A percentile compares a stretch with the other conserved stretches of the same genome.
Evolutionary conservation across 2,113 vertebrate genomes (phyloP).

Genomic region (Silurus asotus): DNA sequence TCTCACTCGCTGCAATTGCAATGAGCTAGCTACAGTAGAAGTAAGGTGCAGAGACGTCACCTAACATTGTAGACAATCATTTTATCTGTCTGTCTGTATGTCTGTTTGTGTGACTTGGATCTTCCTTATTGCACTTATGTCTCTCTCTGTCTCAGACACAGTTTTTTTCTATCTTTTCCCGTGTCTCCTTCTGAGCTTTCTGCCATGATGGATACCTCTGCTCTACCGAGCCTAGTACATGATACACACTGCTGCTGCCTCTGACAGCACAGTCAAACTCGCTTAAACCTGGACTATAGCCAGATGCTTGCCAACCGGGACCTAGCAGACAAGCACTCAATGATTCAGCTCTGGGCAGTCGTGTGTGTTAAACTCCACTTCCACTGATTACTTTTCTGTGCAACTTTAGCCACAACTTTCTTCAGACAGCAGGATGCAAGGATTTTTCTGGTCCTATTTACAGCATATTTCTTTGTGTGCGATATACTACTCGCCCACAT

Average conservation of each 20-base stretch:
- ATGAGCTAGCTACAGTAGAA: conserved; percentile 26
- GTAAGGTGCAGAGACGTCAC: conserved; percentile 4
- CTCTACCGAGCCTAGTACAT: conserved; percentile 29
- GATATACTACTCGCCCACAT: conserved; percentile 9
- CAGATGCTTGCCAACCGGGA: conserved; percentile 5
- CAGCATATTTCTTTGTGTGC: background rate
- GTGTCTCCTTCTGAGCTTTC: conserved; percentile 2
- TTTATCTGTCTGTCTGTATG: background rate
- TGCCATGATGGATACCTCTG: conserved; percentile 35
- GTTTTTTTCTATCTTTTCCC: background rate
- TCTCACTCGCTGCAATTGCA: background rate
- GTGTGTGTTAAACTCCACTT: background rate
- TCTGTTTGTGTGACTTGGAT: background rate
- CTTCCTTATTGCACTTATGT: background rate
- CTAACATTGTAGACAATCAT: background rate
- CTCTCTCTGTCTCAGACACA: background rate
- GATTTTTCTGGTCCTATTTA: background rate
- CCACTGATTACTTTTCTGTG: conserved; percentile 11
- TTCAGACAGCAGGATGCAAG: background rate
- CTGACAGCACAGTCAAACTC: conserved; percentile 45
- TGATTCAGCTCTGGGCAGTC: background rate
- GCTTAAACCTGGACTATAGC: conserved; percentile 25
- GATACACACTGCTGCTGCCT: conserved; percentile 8
- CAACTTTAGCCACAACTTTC: conserved; percentile 23
- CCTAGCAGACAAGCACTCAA: conserved; percentile 25